Base-by-base conservation (phyloP, 2,888 invertebrate species). In the Siphonodentalium dalli region DNA sequence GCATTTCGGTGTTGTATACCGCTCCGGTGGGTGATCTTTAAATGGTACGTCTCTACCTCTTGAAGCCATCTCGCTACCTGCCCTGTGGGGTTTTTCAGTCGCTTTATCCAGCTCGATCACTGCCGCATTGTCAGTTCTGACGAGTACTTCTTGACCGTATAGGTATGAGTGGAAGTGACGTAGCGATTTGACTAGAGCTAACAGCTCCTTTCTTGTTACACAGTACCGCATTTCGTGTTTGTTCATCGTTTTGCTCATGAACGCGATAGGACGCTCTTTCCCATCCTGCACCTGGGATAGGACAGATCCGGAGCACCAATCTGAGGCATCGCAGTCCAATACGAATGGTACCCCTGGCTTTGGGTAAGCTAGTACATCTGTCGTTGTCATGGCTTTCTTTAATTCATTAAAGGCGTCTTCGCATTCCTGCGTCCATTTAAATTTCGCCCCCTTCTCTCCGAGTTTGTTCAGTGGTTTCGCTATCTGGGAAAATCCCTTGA, bases 221-320 rank as follows among this genome's bases (percentile, higher is more conserved):
- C 46, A 53, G 18, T 48, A 43, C 3, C 24, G 18, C 43, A 41
- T 41, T 33, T 46, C 46, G 9, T 40, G 13, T 26, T 39, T 40
- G n/a, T 8, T 11, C n/a, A 38, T 37, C 6, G 15, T 21, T 23
- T 53, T 46, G 35, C 46, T 46, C 15, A 28, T 46, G 28, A 46
- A 53, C 20, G 27, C 20, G 21, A 38, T 43, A 13, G 39, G 44
- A 8, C 34, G 27, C 37, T 53, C 45, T 18, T 35, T 15, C 1
- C 41, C 46, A 28, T 46, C 35, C 38, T 53, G 53, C 15, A 33
- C 15, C 26, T 46, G 46, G 13, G 33, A 52, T 8, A 52, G 28
- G 11, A 52, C 40, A 7, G 40, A 44, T 15, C 44, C 40, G n/a
- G 45, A 31, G 6, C 40, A 39, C 23, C n/a, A 20, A 6, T 29